Conservation (phyloP, 1,140 invertebrate species). For the Megalonaias nervosa region DNA sequence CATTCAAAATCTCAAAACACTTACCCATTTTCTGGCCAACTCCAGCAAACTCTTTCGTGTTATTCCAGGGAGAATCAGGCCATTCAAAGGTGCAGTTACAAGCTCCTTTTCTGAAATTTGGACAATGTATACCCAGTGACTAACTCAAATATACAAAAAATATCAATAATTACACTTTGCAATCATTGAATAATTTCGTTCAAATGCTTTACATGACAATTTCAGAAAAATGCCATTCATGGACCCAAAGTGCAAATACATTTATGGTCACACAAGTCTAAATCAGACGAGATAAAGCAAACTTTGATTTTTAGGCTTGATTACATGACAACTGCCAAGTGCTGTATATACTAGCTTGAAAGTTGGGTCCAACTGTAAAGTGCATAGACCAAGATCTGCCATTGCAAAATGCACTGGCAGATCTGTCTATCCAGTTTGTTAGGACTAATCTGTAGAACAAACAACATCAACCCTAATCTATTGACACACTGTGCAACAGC, state of each 20-base stretch:
- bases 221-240: background rate
- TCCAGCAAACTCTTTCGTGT: constrained; percentile 90
- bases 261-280: too few species aligned
- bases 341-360: too few species aligned
- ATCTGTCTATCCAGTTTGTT: too few species aligned
- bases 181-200: background rate
- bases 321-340: too few species aligned
- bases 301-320: too few species aligned
- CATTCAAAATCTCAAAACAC: constrained; percentile 5
- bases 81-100: constrained; percentile 90
- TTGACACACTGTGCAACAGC: too few species aligned
- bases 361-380: too few species aligned
- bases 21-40: constrained; percentile 84
- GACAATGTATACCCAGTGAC: constrained; percentile 11
- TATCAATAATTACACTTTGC: background rate
- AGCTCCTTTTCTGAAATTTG: constrained; percentile 86
- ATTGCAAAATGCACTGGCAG: too few species aligned
- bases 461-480: too few species aligned
- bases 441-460: too few species aligned
- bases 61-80: constrained; percentile 90
- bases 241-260: background rate
- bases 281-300: too few species aligned
- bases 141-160: background rate
- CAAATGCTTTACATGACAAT: background rate
- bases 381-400: too few species aligned